Evolutionary conservation across 2,797 vertebrate genomes (phyloP).

Genomic region (Brachymystax lenok): DNA sequence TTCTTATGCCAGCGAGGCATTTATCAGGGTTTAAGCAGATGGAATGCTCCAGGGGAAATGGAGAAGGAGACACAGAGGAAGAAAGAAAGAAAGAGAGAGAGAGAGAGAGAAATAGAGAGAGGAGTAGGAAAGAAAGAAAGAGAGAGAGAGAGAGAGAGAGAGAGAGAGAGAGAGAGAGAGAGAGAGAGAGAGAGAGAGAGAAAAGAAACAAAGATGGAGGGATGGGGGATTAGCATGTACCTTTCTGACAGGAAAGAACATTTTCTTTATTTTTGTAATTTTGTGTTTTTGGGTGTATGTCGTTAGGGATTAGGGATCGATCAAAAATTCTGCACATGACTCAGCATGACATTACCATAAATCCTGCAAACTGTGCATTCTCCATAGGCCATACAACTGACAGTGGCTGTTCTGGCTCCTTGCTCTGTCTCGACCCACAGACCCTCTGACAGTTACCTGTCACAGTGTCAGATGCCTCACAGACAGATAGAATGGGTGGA

Average conservation of each 20-base stretch:
- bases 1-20: neutral
- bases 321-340: too few species aligned
- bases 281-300: neutral
- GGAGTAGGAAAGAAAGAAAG: neutral
- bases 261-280: conserved; percentile 4
- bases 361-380: neutral
- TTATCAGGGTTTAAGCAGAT: neutral
- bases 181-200: neutral
- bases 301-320: too few species aligned
- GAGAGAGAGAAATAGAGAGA: neutral
- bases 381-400: neutral
- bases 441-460: conserved; percentile 9
- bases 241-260: neutral
- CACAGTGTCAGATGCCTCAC: conserved; percentile 2
- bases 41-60: neutral
- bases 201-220: neutral
- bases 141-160: rapidly evolving
- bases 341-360: neutral
- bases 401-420: neutral
- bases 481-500: neutral
- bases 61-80: neutral
- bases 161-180: neutral
- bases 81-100: neutral
- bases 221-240: neutral
- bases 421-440: neutral